Base-by-base conservation (phyloP, 2,797 vertebrate genomes). In the Aulostomus chinensis region DNA sequence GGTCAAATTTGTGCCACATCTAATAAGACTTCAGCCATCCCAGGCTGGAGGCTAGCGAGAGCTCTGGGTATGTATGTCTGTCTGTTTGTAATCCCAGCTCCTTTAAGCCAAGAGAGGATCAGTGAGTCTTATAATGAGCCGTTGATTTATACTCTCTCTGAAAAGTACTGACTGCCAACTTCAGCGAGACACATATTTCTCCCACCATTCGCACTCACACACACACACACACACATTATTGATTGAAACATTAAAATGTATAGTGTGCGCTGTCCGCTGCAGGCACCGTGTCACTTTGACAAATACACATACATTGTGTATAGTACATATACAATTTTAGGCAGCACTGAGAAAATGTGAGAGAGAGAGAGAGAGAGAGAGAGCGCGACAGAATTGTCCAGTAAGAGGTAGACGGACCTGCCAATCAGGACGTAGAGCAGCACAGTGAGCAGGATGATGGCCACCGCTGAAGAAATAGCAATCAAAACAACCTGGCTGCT, bases 401-500 rank as follows among this genome's bases (percentile, higher is more conserved):
- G 25, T 11, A 36, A 41, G 12, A 15, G 48, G 20, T 16, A 32
- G 58, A 87, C 90, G 73, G 60, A 99, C 97, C 97, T 97, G 80
- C 94, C 93, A 73, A 97, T 95, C 83, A 98, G 65, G 80, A 99
- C 18, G 32, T 99, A 99, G 65, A 95, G 90, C 76, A 98, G 88
- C 43, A 96, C 93, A 0, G 95, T 95, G 73, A 99, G 94, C 24
- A 99, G 92, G 67, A 99, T 95, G 81, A 98, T 94, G 68, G 94
- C 95, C 57, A 96, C 93, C 0, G 96, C 94, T 0, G 94, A 93
- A 57, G 96, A 97, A 72, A 99, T 94, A 78, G 95, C 94, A 42
- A 98, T 98, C 87, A 99, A 85, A 39, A 98, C 92, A 3, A 98
- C 94, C 76, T 99, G 97, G 84, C 96, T 98, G 46, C 90, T 98